phyloP scores from a whole-genome alignment of 2,113 vertebrate species.

The Barnardius zonarius region DNA sequence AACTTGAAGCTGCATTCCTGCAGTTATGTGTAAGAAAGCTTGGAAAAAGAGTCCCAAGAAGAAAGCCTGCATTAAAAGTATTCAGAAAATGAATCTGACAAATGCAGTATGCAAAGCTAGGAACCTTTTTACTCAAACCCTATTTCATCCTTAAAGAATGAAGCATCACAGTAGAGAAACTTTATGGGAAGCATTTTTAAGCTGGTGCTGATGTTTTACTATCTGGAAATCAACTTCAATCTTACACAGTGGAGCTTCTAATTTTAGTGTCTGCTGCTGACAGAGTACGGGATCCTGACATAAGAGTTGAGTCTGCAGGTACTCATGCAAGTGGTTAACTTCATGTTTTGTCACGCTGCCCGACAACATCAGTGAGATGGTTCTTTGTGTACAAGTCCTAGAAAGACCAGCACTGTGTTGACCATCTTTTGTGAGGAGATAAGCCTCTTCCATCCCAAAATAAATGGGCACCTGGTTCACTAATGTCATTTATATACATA shows the following conservation, averaged over 20 bases:
- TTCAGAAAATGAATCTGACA: neutral
- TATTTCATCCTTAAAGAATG: conserved; percentile 8
- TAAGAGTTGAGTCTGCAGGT: neutral
- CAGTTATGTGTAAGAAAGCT: neutral
- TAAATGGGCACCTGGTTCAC: neutral
- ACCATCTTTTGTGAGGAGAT: neutral
- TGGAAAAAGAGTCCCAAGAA: neutral
- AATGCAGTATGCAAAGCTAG: neutral
- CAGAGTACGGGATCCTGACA: neutral
- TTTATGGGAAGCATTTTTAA: conserved; percentile 20
- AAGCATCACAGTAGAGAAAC: neutral
- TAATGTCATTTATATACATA: neutral
- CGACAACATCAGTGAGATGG: neutral
- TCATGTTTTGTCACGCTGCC: neutral
- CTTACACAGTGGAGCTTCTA: neutral
- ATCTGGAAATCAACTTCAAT: conserved; percentile 24
- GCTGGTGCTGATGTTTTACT: neutral
- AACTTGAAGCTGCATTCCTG: neutral
- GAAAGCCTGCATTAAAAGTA: neutral
- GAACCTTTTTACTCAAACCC: neutral
- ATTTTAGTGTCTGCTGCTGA: neutral
- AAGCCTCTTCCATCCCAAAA: neutral
- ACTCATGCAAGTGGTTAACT: neutral
- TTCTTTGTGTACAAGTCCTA: neutral
- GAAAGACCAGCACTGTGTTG: neutral